phyloP scores from a whole-genome alignment of 2,888 invertebrate genomes.

The Fabriciana adippe region DNA sequence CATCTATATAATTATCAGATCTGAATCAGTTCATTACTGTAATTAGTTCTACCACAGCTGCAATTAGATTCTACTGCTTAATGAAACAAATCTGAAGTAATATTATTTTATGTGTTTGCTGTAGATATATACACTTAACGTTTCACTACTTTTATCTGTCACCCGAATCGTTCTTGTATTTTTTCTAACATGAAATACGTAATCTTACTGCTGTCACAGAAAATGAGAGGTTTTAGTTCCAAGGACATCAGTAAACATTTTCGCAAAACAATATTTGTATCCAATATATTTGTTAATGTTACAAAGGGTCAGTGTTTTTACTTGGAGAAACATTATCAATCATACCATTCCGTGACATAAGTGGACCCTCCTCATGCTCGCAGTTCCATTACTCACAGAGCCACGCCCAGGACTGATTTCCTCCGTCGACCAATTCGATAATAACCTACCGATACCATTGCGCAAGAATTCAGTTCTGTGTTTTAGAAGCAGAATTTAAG shows the following conservation, averaged over 20 bases:
- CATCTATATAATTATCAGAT: slow-evolving; percentile 23
- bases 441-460: slow-evolving; percentile 46
- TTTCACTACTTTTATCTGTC: background rate
- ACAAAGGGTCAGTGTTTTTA: slow-evolving; percentile 72
- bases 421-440: slow-evolving; percentile 58
- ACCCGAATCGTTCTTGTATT: background rate
- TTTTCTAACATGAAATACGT: background rate
- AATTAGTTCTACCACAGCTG: slow-evolving; percentile 25
- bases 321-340: slow-evolving; percentile 73
- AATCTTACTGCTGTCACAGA: slow-evolving; percentile 16
- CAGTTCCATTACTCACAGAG: slow-evolving; percentile 77
- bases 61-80: slow-evolving; percentile 23
- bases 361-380: slow-evolving; percentile 79
- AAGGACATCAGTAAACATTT: slow-evolving; percentile 24
- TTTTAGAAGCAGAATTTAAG: slow-evolving; percentile 23
- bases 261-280: slow-evolving; percentile 35
- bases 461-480: slow-evolving; percentile 30
- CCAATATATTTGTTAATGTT: slow-evolving; percentile 44
- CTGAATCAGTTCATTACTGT: slow-evolving; percentile 33
- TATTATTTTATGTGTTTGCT: background rate
- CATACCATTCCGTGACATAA: slow-evolving; percentile 79
- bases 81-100: slow-evolving; percentile 24
- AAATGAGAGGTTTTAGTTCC: slow-evolving; percentile 24
- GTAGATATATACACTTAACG: background rate
- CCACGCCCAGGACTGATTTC: slow-evolving; percentile 76